Base-by-base conservation (phyloP, 2,888 invertebrate genomes). In the Polylopha cassiicola region DNA sequence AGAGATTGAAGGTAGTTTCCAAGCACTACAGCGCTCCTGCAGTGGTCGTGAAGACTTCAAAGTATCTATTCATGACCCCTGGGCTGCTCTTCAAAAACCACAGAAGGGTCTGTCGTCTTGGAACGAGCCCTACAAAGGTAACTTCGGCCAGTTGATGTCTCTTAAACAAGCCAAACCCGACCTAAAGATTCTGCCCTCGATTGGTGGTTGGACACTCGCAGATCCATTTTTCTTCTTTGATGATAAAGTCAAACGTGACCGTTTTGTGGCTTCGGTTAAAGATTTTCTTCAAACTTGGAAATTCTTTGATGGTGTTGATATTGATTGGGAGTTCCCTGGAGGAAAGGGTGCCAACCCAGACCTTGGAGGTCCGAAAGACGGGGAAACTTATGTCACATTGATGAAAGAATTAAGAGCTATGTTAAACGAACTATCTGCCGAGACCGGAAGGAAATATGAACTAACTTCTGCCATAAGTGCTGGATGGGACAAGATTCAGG, bases 301-400 rank as follows among this genome's bases (percentile, higher is more conserved):
- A 46, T 85, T 85, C 73, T 85, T 84, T 32, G 85, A 85, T 27
- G 85, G 85, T 13, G 82, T 85, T 2, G 85, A 85, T 24, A 85
- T 85, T 37, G 85, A 85, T 47, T 85, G 85, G 85, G 85, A 85
- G 46, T 85, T 85, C 73, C 85, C 85, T 55, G 85, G 85, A 27
- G 85, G 85, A 43, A 84, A 85, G 39, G 85, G 85, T 8, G 85
- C 85, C 3, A 85, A 84, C 50, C 84, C 84, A 17, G 58, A 75
- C 30, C 69, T 85, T 5, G 85, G 85, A 6, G 64, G 76, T 6
- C 82, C 84, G 17, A 67, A 80, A 24, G 85, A 85, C 20, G 85
- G 85, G 9, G 69, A 73, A 7, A 50, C 72, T 1, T 85, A 85
- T 51, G 76, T 85, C 0, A 47, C 52, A 3, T 58, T 85, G 3